Percentiles rank a stretch among this genome's conserved stretches.
phyloP scores from a whole-genome alignment of 2,888 invertebrate species.

The Nyleta sp. region DNA sequence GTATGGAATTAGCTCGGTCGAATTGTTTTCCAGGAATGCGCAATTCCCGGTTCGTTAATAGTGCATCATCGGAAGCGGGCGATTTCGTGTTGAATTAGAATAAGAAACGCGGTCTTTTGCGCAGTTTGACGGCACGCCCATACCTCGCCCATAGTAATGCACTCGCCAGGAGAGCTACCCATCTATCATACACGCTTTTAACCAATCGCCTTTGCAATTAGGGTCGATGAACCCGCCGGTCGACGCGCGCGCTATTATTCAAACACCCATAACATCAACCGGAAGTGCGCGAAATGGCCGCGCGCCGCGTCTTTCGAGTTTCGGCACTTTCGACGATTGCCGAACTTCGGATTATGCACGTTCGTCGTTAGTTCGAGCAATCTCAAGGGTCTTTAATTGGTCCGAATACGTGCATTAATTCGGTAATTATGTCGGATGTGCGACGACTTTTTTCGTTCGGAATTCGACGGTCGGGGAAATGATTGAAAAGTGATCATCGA shows the following conservation, averaged over 20 bases:
- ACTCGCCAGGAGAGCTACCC: constrained; percentile 65
- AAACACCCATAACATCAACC: constrained; percentile 36
- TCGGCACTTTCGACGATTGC: constrained; percentile 32
- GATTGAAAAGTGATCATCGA: background rate
- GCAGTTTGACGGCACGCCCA: constrained; percentile 65
- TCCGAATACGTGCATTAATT: constrained; percentile 5
- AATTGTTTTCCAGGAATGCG: constrained; percentile 34
- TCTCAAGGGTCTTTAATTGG: constrained; percentile 4
- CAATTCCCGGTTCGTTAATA: constrained; percentile 19
- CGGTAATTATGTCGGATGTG: background rate
- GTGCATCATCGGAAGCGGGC: constrained; percentile 43
- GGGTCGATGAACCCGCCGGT: constrained; percentile 71
- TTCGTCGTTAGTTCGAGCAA: constrained; percentile 16
- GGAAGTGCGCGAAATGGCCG: constrained; percentile 50
- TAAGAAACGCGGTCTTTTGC: constrained; percentile 54
- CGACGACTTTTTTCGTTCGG: background rate
- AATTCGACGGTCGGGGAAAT: too few species aligned
- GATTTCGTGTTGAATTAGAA: constrained; percentile 58
- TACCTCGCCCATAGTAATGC: constrained; percentile 69
- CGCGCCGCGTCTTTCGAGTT: constrained; percentile 53
- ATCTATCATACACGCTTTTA: constrained; percentile 74
- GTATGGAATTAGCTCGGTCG: constrained; percentile 18
- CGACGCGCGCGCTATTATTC: constrained; percentile 57
- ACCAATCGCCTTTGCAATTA: constrained; percentile 72
- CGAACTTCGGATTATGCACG: constrained; percentile 16